Evolutionary conservation across 2,797 vertebrate genomes (phyloP).

Genomic region (Myotis findleyi): DNA sequence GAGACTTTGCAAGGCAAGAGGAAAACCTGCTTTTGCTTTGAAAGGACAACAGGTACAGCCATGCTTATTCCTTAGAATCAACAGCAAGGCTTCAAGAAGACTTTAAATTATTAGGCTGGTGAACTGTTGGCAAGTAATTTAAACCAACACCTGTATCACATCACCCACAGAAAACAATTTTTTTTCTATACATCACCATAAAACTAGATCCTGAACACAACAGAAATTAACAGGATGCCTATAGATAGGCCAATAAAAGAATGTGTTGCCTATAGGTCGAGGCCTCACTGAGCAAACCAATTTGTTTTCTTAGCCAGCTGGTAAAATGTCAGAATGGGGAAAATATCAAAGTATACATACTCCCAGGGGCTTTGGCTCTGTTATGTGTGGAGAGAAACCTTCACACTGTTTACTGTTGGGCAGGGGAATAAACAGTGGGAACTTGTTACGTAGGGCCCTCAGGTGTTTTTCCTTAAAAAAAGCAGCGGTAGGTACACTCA

Average conservation of each 20-base stretch:
- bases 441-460: conserved; percentile 34
- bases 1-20: conserved; percentile 43
- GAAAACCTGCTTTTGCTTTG: conserved; percentile 59
- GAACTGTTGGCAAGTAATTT: background rate
- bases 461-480: conserved; percentile 58
- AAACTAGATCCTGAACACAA: conserved; percentile 26
- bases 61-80: conserved; percentile 61
- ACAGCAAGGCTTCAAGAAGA: conserved; percentile 47
- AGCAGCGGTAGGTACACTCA: conserved; percentile 70
- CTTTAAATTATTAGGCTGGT: conserved; percentile 25
- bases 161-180: conserved; percentile 4
- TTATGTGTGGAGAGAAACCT: background rate
- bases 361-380: background rate
- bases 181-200: background rate
- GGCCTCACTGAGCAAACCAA: background rate
- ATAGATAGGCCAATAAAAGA: background rate
- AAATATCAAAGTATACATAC: conserved; percentile 62
- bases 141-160: conserved; percentile 20
- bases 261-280: background rate
- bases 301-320: conserved; percentile 24
- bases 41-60: conserved; percentile 22
- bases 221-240: background rate
- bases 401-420: conserved; percentile 56
- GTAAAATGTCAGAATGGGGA: conserved; percentile 45
- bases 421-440: conserved; percentile 61